These are phyloP conservation scores for Caenorhabditis panamensis DNA, from an alignment of 2,888 invertebrate species.

Conservation along the genomic window DNA sequence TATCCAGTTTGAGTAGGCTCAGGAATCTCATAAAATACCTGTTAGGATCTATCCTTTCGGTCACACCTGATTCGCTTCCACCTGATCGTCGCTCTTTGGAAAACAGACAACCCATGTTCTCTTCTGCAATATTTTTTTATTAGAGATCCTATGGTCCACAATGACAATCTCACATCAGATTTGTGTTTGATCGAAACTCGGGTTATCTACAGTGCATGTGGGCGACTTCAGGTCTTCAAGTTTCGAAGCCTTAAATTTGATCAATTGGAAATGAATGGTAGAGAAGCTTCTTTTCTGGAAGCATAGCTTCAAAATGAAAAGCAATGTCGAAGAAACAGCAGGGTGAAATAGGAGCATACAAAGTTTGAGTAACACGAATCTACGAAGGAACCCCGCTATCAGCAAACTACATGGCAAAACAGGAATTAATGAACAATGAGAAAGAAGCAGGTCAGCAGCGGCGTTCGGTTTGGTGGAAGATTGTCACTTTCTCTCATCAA, in stretches of 20 bases:
- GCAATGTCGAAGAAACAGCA: too few species aligned
- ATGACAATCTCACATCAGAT: conserved; percentile 17
- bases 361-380: too few species aligned
- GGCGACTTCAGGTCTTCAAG: not conserved
- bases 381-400: not conserved
- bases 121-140: too few species aligned
- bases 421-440: not conserved
- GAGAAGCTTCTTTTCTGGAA: not conserved
- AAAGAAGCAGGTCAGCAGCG: not conserved
- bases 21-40: conserved; percentile 4
- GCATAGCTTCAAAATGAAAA: not conserved
- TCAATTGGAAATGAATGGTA: not conserved
- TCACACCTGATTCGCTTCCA: conserved; percentile 40
- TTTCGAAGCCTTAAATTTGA: not conserved
- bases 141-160: not conserved
- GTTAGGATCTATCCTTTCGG: conserved; percentile 46
- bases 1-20: not conserved
- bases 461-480: conserved; percentile 1
- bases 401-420: not conserved
- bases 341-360: too few species aligned
- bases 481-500: not conserved
- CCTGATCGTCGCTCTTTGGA: conserved; percentile 61
- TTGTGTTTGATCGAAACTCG: not conserved
- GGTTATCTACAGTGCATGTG: conserved; percentile 26
- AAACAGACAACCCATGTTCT: conserved; percentile 60